A percentile compares a stretch with the other conserved stretches of the same genome.
These are phyloP conservation scores for Poecilia latipinna DNA, from an alignment of 2,113 vertebrate genomes.

Conservation along the genomic window DNA sequence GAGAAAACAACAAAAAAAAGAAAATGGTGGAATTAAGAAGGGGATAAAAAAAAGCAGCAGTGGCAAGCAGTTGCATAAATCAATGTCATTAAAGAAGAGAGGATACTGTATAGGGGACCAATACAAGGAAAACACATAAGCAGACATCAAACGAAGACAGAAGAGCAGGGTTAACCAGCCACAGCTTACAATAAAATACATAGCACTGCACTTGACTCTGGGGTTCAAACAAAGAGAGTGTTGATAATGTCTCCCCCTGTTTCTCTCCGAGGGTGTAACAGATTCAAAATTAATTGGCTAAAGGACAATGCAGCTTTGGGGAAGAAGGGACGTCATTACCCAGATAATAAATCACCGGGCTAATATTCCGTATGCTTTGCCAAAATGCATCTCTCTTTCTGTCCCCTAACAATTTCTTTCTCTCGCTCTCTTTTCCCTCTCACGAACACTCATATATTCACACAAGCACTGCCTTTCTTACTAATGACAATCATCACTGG, in stretches of 20 bases:
- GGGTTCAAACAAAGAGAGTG: slow-evolving; percentile 31
- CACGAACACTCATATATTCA: neutral
- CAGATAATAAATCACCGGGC: slow-evolving; percentile 69
- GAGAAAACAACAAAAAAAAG: slow-evolving; percentile 47
- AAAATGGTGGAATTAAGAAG: slow-evolving; percentile 31
- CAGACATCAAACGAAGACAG: slow-evolving; percentile 50
- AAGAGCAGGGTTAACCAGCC: slow-evolving; percentile 45
- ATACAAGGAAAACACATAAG: slow-evolving; percentile 36
- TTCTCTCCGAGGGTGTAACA: slow-evolving; percentile 43
- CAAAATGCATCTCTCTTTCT: slow-evolving; percentile 48
- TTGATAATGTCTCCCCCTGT: slow-evolving; percentile 20
- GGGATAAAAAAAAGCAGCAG: slow-evolving; percentile 9
- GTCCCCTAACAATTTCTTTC: neutral
- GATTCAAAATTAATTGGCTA: slow-evolving; percentile 73
- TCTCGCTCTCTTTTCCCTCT: neutral
- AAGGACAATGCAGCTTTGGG: slow-evolving; percentile 70
- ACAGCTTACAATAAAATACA: slow-evolving; percentile 1
- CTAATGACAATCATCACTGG: slow-evolving; percentile 72
- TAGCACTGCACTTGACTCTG: slow-evolving; percentile 32
- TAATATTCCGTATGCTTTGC: slow-evolving; percentile 59
- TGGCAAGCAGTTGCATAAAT: slow-evolving; percentile 66
- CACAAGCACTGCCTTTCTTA: slow-evolving; percentile 22
- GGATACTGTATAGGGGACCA: slow-evolving; percentile 2
- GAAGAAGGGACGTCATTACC: slow-evolving; percentile 61
- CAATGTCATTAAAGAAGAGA: slow-evolving; percentile 59